Percentiles rank a stretch among this genome's conserved stretches.
Evolutionary conservation across 2,113 vertebrate genomes (phyloP).

Genomic region (Heterotis niloticus): DNA sequence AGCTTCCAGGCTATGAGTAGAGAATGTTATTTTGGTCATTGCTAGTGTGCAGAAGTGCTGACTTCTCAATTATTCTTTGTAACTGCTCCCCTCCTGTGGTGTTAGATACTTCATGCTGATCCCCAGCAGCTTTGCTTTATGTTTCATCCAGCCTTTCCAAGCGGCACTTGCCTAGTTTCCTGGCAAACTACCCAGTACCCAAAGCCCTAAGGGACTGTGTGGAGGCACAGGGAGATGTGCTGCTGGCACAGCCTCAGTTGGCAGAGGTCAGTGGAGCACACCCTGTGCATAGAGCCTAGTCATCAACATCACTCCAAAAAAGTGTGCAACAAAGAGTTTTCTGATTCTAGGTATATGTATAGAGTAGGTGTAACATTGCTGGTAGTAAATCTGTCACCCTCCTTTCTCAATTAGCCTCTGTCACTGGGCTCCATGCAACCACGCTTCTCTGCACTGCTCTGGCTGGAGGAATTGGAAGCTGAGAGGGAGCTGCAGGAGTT

Average conservation of each 20-base stretch:
- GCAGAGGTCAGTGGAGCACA: slow-evolving; percentile 33
- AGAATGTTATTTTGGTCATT: too few species aligned
- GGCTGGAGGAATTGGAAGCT: slow-evolving; percentile 85
- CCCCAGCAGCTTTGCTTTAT: neutral
- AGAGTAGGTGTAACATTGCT: too few species aligned
- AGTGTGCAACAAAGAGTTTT: too few species aligned
- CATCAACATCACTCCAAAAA: too few species aligned
- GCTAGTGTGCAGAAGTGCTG: too few species aligned
- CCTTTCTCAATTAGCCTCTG: slow-evolving; percentile 62
- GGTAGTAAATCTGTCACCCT: neutral
- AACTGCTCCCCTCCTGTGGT: neutral
- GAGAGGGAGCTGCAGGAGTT: slow-evolving; percentile 76
- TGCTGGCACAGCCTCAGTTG: slow-evolving; percentile 41
- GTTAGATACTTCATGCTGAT: neutral
- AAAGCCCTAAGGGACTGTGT: slow-evolving; percentile 44
- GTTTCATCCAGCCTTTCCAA: slow-evolving; percentile 23
- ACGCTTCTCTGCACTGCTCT: slow-evolving; percentile 80
- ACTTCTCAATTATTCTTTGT: too few species aligned
- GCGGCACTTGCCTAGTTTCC: slow-evolving; percentile 44
- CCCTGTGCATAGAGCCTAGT: too few species aligned
- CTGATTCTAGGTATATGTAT: too few species aligned
- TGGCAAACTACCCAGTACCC: slow-evolving; percentile 42
- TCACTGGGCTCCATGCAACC: slow-evolving; percentile 65
- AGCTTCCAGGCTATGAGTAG: too few species aligned
- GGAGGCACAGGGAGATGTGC: slow-evolving; percentile 37